Base-by-base conservation (phyloP, 2,888 invertebrate genomes). In the Cephus pygmeus region DNA sequence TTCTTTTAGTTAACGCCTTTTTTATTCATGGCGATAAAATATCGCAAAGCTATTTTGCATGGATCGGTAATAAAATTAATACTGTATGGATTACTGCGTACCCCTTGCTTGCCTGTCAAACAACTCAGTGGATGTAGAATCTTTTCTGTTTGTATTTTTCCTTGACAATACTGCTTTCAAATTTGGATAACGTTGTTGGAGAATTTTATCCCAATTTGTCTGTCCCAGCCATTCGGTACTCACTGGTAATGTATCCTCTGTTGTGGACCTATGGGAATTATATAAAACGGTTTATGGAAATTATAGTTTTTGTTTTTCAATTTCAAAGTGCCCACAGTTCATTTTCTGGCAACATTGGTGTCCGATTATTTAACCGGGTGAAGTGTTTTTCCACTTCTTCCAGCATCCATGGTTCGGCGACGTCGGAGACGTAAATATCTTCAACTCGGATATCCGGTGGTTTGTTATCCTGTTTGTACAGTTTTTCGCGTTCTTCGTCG, bases 401-500 rank as follows among this genome's bases (percentile, higher is more conserved):
- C 31, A 89, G 83, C 88, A 89, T 87, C 91, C 91, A 91, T 1
- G 90, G 88, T 78, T 91, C 89, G 69, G 76, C 69, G 11, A 40
- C 34, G 33, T 71, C 40, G 35, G 68, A 69, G 69, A 73, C 68
- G 40, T 40, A 30, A 9, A 69, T 23, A 56, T 79, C 69, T 11
- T 56, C 11, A 30, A 73, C 36, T 35, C 23, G 74, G 74, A n/a
- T 31, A 69, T 69, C 69, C n/a, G 69, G 73, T 71, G 33, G 75
- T 68, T 40, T 75, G 34, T 76, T 69, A 23, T 80, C 71, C 56
- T 80, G 75, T 73, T 90, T 91, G 81, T 93, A 93, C 73, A 90
- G 87, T 79, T 87, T 86, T 85, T 93, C 93, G 75, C 94, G 93
- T 88, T 94, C 94, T 81, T 93, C 93, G 79, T 93, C 92, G 90